Evolutionary conservation across 2,797 vertebrate genomes (phyloP).

Genomic region (Channallabes apus): DNA sequence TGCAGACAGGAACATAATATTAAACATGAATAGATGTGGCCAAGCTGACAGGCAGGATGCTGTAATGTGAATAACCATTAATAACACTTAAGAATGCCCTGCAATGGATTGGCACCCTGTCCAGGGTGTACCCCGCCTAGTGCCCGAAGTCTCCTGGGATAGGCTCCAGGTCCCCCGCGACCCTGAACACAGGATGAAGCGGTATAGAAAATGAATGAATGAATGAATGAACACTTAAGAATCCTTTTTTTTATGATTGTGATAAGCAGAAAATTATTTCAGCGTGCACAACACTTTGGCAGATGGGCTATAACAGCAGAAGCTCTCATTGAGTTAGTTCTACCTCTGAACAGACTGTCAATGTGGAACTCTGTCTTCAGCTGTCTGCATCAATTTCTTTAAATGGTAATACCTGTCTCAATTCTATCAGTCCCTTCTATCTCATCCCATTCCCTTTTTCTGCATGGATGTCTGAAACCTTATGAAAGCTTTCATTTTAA

Average conservation of each 20-base stretch:
- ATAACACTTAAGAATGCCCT: not conserved
- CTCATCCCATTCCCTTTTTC: not conserved
- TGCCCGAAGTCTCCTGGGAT: too few species aligned
- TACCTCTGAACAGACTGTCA: constrained; percentile 26
- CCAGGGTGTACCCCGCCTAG: too few species aligned
- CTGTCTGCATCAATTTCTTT: constrained; percentile 35
- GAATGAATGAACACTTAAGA: not conserved
- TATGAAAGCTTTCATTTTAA: constrained; percentile 4
- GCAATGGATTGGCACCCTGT: too few species aligned
- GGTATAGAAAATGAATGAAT: too few species aligned
- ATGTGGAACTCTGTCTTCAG: constrained; percentile 34
- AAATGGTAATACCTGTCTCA: constrained; percentile 19
- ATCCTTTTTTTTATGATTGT: not conserved
- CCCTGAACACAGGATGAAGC: too few species aligned
- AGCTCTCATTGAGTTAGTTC: not conserved
- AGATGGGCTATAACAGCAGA: constrained; percentile 11
- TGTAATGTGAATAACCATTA: not conserved
- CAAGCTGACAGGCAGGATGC: not conserved
- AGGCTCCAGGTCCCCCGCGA: too few species aligned
- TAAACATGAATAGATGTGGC: not conserved
- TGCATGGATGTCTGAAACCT: constrained; percentile 9
- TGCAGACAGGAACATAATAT: not conserved
- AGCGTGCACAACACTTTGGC: not conserved
- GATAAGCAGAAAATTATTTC: not conserved
- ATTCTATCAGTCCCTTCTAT: constrained; percentile 15